These are phyloP conservation scores for Pelmatolapia mariae DNA, from an alignment of 2,113 vertebrate species.

Conservation along the genomic window DNA sequence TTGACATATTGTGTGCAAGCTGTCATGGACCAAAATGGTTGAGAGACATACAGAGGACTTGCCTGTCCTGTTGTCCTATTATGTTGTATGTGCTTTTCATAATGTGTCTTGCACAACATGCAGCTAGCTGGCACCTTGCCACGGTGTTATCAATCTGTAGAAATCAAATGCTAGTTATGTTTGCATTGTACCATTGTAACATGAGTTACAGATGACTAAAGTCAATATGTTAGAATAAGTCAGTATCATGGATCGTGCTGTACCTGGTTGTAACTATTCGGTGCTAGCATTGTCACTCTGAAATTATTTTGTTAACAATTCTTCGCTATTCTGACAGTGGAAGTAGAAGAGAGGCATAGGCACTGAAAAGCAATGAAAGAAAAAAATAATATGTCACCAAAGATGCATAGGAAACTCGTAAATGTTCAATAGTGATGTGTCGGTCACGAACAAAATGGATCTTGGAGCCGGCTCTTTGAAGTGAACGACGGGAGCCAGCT, in stretches of 20 bases:
- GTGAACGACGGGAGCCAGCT: accelerated
- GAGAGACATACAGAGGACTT: accelerated
- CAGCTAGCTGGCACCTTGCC: background rate
- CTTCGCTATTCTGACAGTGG: accelerated
- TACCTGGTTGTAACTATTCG: background rate
- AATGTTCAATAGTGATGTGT: background rate
- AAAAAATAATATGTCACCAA: background rate
- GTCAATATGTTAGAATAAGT: background rate
- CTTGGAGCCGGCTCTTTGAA: accelerated
- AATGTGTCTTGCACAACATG: background rate
- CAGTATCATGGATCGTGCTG: background rate
- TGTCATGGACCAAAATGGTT: background rate
- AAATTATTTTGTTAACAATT: background rate
- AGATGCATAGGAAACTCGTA: background rate
- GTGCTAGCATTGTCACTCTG: background rate
- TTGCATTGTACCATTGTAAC: background rate
- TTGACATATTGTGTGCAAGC: background rate
- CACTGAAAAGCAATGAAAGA: background rate
- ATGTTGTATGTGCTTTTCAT: background rate
- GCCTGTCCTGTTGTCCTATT: background rate
- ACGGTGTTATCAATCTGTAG: background rate
- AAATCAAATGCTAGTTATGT: background rate
- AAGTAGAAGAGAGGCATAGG: accelerated
- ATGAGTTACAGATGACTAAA: background rate
- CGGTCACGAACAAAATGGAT: accelerated